Evolutionary conservation across 2,888 invertebrate genomes (phyloP), one percentile per base, ranked within the genome.

Genomic region (Holacanthella duospinosa): DNA sequence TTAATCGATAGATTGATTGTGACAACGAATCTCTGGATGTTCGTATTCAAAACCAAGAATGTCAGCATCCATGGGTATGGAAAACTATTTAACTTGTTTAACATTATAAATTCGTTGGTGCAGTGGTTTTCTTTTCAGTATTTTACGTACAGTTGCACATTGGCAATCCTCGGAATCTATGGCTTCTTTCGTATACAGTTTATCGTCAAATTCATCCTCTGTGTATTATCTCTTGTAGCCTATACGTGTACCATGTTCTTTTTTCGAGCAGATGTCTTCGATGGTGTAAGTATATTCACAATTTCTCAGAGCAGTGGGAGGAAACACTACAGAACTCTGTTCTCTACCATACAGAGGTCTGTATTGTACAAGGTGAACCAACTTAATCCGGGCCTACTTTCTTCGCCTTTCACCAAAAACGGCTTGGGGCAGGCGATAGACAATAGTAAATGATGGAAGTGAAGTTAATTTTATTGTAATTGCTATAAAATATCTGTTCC

Each of bases 101-200:
- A 19, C 43, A 57, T 58, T 59, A 3, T 4, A 24, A 26, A 2
- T n/a, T 12, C 21, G n/a, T 12, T 57, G 9, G 19, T n/a, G n/a
- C 19, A n/a, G 6, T 4, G 2, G 3, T 29, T 6, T 58, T 43
- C 21, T 73, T 68, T 73, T 65, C 79, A 90, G 91, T 88, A 89
- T 76, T 86, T 88, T 74, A 86, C 88, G 1, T 85, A 87, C 77
- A 80, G 81, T 69, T 78, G 81, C 66, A 78, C 82, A n/a, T 72
- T 84, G 61, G 79, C 81, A 1, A 77, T 84, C 64, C 79, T 82
- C 24, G 82, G 88, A 75, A 86, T 86, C 69, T 91, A 90, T 73
- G 79, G 92, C 6, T 94, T 93, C 77, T 83, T 93, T 60, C 83
- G 91, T 74, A 86, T 93, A 27, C 88, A 90, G 69, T 88, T 89